A percentile compares a stretch with the other conserved stretches of the same genome.
Conservation (phyloP, 2,888 invertebrate genomes). For the Meloe dianella region DNA sequence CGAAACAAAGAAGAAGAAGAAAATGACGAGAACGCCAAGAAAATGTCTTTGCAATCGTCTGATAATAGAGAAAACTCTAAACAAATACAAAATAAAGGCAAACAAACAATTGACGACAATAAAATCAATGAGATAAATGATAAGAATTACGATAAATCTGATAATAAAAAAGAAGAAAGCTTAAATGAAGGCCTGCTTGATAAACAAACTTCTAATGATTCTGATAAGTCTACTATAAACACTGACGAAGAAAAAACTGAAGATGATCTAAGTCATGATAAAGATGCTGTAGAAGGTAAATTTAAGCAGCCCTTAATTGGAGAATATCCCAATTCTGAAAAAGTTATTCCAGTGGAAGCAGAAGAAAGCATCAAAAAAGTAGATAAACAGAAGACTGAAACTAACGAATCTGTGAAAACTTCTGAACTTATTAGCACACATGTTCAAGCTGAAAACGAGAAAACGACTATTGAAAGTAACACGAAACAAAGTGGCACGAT, state of each 20-base stretch:
- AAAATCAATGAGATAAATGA: no score
- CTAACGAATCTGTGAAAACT: no score
- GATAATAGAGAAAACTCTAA: neutral
- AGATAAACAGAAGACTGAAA: no score
- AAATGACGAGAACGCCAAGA: neutral
- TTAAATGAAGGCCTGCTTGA: no score
- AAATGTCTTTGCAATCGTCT: no score
- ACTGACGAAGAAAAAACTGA: neutral
- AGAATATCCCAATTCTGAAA: neutral
- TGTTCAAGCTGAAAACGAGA: conserved; percentile 13
- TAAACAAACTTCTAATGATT: no score
- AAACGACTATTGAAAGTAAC: neutral
- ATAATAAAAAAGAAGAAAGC: no score
- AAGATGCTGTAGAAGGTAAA: neutral
- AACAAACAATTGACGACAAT: no score
- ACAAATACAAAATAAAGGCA: no score
- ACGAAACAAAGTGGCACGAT: neutral
- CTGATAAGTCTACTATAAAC: no score
- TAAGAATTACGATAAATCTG: no score
- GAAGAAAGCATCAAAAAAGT: neutral
- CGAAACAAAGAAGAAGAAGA: neutral
- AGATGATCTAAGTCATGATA: neutral
- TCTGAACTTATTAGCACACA: no score
- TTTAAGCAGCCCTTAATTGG: neutral
- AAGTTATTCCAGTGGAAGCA: neutral